Conservation (phyloP, 2,888 invertebrate species). For the Aricia artaxerxes region DNA sequence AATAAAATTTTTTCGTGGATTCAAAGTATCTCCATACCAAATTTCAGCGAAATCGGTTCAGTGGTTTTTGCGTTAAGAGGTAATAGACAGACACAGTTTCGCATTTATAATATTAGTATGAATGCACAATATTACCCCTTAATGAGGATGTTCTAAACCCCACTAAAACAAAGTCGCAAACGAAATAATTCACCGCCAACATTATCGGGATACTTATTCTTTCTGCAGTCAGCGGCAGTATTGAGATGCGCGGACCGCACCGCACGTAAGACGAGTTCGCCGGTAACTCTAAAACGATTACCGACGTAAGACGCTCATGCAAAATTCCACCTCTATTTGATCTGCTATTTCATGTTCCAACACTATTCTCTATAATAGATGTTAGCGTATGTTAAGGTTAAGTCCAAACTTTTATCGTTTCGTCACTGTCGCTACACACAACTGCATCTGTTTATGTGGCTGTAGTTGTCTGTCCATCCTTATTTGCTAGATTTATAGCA, state of each 20-base stretch:
- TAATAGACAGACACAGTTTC: too few species aligned
- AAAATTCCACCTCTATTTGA: neutral
- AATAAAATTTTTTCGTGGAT: too few species aligned
- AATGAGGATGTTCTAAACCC: neutral
- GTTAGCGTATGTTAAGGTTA: neutral
- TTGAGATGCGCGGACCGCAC: neutral
- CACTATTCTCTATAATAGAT: neutral
- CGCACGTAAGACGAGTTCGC: neutral
- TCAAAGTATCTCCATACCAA: too few species aligned
- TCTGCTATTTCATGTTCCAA: neutral
- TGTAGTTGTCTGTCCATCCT: too few species aligned
- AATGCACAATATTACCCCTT: too few species aligned
- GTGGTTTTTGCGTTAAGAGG: too few species aligned
- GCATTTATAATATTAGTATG: too few species aligned
- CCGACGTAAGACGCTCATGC: neutral
- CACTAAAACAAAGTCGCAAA: neutral
- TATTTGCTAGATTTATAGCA: too few species aligned
- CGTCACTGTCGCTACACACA: too few species aligned
- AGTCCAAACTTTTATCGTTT: too few species aligned
- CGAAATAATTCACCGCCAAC: neutral
- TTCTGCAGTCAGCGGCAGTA: neutral
- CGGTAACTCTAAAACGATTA: conserved; percentile 16
- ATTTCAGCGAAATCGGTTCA: too few species aligned
- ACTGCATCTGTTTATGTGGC: too few species aligned
- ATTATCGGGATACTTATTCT: neutral